These are phyloP conservation scores for Halcyon malimbica DNA, from an alignment of 2,113 vertebrate genomes.

Conservation along the genomic window DNA sequence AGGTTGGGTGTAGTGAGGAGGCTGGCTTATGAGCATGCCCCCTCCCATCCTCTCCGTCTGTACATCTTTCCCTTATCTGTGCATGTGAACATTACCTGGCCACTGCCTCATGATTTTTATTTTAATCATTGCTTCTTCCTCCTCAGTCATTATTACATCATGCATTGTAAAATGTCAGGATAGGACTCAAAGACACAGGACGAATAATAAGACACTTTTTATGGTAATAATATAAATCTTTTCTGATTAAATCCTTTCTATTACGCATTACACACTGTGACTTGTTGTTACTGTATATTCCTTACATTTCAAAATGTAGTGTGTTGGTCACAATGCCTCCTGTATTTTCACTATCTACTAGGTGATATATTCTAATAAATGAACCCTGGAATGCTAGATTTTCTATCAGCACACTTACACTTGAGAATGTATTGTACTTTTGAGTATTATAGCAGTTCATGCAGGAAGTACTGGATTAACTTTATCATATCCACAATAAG, in stretches of 20 bases:
- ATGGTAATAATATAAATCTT: neutral
- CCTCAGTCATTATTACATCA: neutral
- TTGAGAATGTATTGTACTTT: constrained; percentile 23
- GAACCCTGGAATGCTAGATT: constrained; percentile 11
- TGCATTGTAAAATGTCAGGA: neutral
- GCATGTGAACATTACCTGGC: neutral
- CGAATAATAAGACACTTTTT: neutral
- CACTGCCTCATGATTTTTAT: neutral
- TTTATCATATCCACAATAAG: constrained; percentile 11
- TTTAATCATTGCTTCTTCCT: neutral
- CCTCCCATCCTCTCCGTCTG: neutral
- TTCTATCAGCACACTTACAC: neutral
- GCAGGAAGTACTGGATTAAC: constrained; percentile 56
- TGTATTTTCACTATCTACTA: neutral
- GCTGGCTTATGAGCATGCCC: neutral
- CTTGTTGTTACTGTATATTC: rapidly evolving
- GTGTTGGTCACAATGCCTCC: neutral
- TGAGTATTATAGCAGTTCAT: constrained; percentile 51
- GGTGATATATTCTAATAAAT: constrained; percentile 25
- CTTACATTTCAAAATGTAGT: neutral
- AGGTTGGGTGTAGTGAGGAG: rapidly evolving
- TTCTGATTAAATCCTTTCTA: neutral
- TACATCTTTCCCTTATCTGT: neutral
- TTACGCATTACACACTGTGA: neutral
- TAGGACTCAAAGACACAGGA: neutral